Evolutionary conservation across 2,888 invertebrate species (phyloP), one percentile per base, ranked within the genome.

Genomic region (Petrolisthes cinctipes): DNA sequence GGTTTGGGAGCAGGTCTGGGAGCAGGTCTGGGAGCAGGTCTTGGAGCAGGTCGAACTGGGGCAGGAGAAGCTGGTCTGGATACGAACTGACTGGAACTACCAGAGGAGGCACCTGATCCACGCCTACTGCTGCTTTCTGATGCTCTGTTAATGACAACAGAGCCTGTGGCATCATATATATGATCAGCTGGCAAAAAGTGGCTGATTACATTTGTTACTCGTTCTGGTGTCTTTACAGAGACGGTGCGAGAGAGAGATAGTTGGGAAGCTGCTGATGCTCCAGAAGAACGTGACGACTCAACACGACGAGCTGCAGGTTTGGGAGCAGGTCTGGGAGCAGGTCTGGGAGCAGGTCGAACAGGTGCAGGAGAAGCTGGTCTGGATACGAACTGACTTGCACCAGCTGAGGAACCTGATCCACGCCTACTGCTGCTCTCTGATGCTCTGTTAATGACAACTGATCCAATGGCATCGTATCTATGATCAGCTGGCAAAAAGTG

Each of bases 401-500:
- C 82, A 23, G 78, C 20, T 73, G 85, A 73, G 0, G 23, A 56
- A 81, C 73, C 56, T 54, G 73, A 20, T 57, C 56, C 20, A n/a
- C 23, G 37, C 78, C 75, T 87, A 53, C 51, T 14, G 53, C 76
- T 66, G 23, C 66, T 71, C 54, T 73, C 37, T 4, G 85, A 82
- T 17, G 80, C 89, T 80, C 66, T 83, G 85, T 80, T 57, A 68
- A 89, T 87, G 4, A 80, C 66, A 20, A 89, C 89, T 5, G 85
- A 84, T 17, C 89, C 89, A 3, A 83, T 86, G 6, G 89, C 89
- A 4, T 89, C 89, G 76, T 87, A 89, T 23, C 73, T 68, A 68
- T 89, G 89, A 7, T 89, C 87, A 17, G 87, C 89, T 0, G 89
- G 89, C 5, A 79, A 83, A 61, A 89, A 89, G 83, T 86, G 86